Conservation (phyloP, 2,797 vertebrate species). For the Masticophis lateralis region DNA sequence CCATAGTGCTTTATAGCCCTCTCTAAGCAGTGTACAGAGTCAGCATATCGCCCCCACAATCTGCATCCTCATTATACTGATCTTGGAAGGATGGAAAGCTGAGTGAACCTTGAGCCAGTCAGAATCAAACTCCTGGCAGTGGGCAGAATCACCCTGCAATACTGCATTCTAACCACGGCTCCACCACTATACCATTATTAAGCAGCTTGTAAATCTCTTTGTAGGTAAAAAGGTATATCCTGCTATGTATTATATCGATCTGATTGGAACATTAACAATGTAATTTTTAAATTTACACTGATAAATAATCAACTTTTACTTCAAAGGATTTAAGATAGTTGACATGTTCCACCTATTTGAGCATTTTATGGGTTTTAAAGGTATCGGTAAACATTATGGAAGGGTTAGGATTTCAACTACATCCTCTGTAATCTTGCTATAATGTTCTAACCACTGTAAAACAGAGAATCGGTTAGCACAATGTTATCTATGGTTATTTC, state of each 20-base stretch:
- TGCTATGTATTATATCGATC: neutral
- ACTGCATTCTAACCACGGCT: neutral
- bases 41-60: too few species aligned
- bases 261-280: neutral
- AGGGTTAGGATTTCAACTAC: neutral
- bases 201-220: neutral
- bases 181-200: neutral
- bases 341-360: neutral
- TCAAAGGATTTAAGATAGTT: neutral
- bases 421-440: neutral
- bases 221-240: neutral
- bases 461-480: neutral
- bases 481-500: slow-evolving; percentile 50
- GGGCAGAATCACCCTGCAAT: neutral
- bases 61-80: too few species aligned
- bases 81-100: too few species aligned
- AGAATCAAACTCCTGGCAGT: neutral
- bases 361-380: neutral
- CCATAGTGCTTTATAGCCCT: neutral
- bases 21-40: neutral
- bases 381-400: neutral
- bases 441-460: neutral
- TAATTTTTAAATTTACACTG: neutral
- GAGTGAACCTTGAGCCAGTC: neutral
- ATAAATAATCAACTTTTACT: neutral